Percentiles rank a stretch among this genome's conserved stretches.
These are phyloP conservation scores for Alloscopus bannaensis DNA, from an alignment of 2,888 invertebrate species.

Conservation along the genomic window DNA sequence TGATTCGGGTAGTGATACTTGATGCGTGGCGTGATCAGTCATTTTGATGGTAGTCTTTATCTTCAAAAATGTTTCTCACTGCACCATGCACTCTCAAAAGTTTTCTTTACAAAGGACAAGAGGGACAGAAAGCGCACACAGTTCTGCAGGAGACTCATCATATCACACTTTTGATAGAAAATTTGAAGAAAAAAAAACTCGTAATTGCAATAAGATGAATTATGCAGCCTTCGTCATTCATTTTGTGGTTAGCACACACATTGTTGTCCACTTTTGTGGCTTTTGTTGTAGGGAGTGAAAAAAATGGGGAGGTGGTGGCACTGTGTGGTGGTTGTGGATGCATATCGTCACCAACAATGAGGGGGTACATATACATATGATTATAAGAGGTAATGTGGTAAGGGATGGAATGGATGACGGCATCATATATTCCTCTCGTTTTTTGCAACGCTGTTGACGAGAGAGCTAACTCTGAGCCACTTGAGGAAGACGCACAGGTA, in stretches of 20 bases:
- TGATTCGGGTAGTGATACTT: too few relatives aligned
- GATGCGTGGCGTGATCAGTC: too few relatives aligned
- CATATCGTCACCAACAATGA: too few relatives aligned
- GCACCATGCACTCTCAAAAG: neutral
- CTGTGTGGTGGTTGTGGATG: too few relatives aligned
- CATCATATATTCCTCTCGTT: neutral
- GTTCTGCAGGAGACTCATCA: neutral
- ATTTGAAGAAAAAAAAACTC: neutral
- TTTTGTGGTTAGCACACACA: constrained; percentile 23
- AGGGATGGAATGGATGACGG: constrained; percentile 15
- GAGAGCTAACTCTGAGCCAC: neutral
- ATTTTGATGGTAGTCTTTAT: too few relatives aligned
- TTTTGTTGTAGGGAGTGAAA: neutral
- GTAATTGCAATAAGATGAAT: constrained; percentile 29
- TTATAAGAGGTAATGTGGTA: neutral
- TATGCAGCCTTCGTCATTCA: constrained; percentile 36
- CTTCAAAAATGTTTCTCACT: neutral
- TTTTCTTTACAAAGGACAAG: neutral
- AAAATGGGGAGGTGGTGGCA: constrained; percentile 13
- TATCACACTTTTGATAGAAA: neutral
- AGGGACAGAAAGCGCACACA: neutral
- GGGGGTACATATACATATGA: too few relatives aligned
- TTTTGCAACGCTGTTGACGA: neutral
- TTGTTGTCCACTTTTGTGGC: constrained; percentile 11
- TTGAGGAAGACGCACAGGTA: neutral